Evolutionary conservation across 2,888 invertebrate genomes (phyloP).

Genomic region (Drosophila atripex): DNA sequence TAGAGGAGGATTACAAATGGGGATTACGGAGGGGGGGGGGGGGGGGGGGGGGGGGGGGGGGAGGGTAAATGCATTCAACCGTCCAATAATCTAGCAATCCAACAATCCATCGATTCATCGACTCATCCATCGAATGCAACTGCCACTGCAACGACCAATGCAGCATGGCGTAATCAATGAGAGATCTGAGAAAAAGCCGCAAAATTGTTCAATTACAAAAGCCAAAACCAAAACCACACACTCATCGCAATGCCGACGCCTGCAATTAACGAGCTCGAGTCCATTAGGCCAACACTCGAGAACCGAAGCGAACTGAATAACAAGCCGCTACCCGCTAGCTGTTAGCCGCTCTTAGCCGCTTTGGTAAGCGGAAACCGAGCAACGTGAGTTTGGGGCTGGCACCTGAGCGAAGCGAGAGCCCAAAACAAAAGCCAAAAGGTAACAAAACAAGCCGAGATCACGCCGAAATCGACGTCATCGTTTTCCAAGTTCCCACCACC

Average conservation of each 20-base stretch:
- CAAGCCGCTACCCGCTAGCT: slow-evolving; percentile 11
- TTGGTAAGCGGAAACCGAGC: not conserved
- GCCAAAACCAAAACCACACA: slow-evolving; percentile 72
- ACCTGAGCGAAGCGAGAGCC: slow-evolving; percentile 58
- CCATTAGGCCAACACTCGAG: slow-evolving; percentile 49
- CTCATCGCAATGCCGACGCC: slow-evolving; percentile 60
- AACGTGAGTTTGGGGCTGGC: not conserved
- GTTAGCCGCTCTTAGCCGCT: not conserved
- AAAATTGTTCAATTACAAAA: slow-evolving; percentile 72
- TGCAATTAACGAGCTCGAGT: slow-evolving; percentile 65
- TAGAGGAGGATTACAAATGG: not conserved
- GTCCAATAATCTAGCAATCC: slow-evolving; percentile 18
- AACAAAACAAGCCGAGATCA: slow-evolving; percentile 70
- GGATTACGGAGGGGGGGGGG: not conserved
- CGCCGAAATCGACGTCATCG: slow-evolving; percentile 63
- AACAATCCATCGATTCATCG: slow-evolving; percentile 15
- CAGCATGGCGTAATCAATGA: slow-evolving; percentile 67
- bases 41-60: slow-evolving; percentile 6
- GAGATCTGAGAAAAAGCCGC: slow-evolving; percentile 70
- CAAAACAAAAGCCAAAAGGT: slow-evolving; percentile 66
- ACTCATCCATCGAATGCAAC: slow-evolving; percentile 15
- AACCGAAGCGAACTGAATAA: slow-evolving; percentile 23
- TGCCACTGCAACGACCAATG: slow-evolving; percentile 36
- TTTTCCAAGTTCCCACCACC: slow-evolving; percentile 5
- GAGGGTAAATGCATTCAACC: slow-evolving; percentile 6